Evolutionary conservation across 2,888 invertebrate species (phyloP), one percentile per base, ranked within the genome.

Genomic region (Cryptus armator): DNA sequence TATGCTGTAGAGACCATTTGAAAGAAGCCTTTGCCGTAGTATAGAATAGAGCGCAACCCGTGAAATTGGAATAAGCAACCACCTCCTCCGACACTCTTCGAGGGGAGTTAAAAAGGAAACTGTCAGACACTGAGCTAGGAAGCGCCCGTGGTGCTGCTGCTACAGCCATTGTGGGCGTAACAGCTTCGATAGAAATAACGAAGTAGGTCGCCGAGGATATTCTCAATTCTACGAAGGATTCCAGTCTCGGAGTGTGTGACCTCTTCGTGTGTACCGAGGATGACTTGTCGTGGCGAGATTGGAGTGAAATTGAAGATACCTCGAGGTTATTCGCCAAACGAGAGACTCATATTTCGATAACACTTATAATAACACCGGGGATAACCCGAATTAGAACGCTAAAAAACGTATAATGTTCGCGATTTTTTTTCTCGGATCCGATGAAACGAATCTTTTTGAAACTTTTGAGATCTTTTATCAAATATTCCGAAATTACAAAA

Each of bases 51-150:
- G 78, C 83, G 86, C 78, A 85, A 53, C 70, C 85, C 80, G 87
- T 82, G 84, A 86, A 87, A 87, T 85, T 87, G 87, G 80, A 87
- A 87, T 86, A 87, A 87, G 84, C 83, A 82, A 81, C 76, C 75
- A 64, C 70, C 84, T 56, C 70, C 62, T 76, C 72, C 48, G 79
- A 74, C 67, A 67, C 79, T 74, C 59, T 32, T 76, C 66, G 79
- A 10, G 64, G 62, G 14, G 70, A 62, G 80, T 80, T 85, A 78
- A 85, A 85, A 86, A 86, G 82, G 83, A 82, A 86, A 84, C 86
- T 82, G 87, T 87, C 87, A 84, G 83, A 80, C 75, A 85, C 84
- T 74, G 79, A 82, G 80, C 80, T 77, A 66, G 56, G 53, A 70
- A 80, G 77, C 74, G 14, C 19, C 6, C 14, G n/a, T 53, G 10